These are phyloP conservation scores for Ammodytes dubius DNA, from an alignment of 2,113 vertebrate species.

Conservation along the genomic window DNA sequence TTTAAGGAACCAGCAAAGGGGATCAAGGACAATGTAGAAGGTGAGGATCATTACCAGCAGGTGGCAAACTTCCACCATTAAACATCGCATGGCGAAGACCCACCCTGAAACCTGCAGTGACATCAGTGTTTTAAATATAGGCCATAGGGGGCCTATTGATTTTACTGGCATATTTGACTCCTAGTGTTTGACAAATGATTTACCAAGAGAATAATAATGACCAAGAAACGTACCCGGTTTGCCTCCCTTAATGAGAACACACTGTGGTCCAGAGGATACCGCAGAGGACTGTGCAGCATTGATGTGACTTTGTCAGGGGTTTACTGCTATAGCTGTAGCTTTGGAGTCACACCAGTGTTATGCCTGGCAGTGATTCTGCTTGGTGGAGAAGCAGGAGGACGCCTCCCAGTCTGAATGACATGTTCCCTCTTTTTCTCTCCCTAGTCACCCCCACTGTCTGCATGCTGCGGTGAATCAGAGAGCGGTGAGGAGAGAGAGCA, in stretches of 20 bases:
- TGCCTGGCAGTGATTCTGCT: constrained; percentile 23
- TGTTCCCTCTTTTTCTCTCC: constrained; percentile 1
- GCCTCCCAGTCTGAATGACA: constrained; percentile 36
- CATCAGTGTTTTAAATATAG: constrained; percentile 71
- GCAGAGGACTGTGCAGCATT: background rate
- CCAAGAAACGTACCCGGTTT: background rate
- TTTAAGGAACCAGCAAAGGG: constrained; percentile 6
- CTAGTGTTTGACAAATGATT: constrained; percentile 26
- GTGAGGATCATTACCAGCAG: constrained; percentile 70
- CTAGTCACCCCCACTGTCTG: constrained; percentile 34
- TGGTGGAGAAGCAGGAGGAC: constrained; percentile 21
- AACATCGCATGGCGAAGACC: constrained; percentile 37
- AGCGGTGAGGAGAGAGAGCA: constrained; percentile 6
- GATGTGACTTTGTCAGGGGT: constrained; percentile 1
- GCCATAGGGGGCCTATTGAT: constrained; percentile 43
- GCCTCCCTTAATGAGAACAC: constrained; percentile 1
- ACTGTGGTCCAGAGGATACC: background rate
- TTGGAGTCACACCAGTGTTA: constrained; percentile 24
- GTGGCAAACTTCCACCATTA: constrained; percentile 80
- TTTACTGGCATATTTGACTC: constrained; percentile 38
- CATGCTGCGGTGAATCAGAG: constrained; percentile 48
- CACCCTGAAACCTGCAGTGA: constrained; percentile 79
- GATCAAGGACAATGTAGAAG: constrained; percentile 20
- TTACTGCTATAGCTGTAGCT: constrained; percentile 12
- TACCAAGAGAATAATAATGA: background rate